Conservation (phyloP, 2,888 invertebrate species). For the Adineta ricciae region DNA sequence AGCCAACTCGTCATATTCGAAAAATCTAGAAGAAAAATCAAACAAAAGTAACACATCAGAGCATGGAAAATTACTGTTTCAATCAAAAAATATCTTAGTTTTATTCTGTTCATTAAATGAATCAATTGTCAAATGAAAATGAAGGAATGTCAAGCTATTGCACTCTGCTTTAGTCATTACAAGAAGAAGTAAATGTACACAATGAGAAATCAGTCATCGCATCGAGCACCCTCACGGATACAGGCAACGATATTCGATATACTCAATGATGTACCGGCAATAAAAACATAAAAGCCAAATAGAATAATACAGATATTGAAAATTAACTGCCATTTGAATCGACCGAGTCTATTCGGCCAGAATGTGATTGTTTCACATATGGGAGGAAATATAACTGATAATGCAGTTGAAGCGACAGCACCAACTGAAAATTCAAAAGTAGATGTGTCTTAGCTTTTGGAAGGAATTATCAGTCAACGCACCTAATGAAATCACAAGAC, state of each 20-base stretch:
- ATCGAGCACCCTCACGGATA: neutral
- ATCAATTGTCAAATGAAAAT: neutral
- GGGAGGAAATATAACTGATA: constrained; percentile 48
- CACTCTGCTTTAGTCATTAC: neutral
- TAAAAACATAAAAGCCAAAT: constrained; percentile 27
- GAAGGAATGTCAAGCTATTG: neutral
- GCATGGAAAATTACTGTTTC: neutral
- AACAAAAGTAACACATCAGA: no score
- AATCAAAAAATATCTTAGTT: no score
- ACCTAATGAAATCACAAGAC: constrained; percentile 45
- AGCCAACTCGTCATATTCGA: neutral
- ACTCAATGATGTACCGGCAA: constrained; percentile 24
- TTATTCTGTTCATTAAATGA: neutral
- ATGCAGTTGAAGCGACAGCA: constrained; percentile 44
- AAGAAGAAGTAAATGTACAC: neutral
- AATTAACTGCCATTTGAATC: constrained; percentile 16
- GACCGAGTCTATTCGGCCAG: constrained; percentile 30
- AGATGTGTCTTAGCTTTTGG: no score
- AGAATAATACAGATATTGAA: constrained; percentile 22
- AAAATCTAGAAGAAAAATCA: neutral
- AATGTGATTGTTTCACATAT: constrained; percentile 43
- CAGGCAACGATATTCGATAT: constrained; percentile 24
- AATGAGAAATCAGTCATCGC: neutral
- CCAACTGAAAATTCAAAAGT: constrained; percentile 39
- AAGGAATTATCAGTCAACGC: no score